Conservation (phyloP, 2,888 invertebrate genomes). For the Catocala sponsa region DNA sequence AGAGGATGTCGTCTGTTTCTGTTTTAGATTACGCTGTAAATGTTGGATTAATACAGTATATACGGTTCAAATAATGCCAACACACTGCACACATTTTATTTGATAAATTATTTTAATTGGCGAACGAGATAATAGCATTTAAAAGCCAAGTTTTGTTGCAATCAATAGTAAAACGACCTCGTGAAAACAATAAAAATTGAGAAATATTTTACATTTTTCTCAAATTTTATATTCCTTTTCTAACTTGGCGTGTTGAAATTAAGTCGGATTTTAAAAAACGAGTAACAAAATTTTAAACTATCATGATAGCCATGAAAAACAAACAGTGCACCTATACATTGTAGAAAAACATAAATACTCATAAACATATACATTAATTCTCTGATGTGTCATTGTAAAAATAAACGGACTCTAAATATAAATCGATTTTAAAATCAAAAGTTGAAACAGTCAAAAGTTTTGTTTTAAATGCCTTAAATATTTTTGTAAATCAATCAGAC, state of each 20-base stretch:
- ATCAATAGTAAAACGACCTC: slow-evolving; percentile 28
- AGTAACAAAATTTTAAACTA: slow-evolving; percentile 7
- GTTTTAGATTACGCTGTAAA: slow-evolving; percentile 45
- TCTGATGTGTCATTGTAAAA: slow-evolving; percentile 12
- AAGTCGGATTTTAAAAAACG: slow-evolving; percentile 14
- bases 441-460: too few species aligned
- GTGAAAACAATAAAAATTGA: slow-evolving; percentile 7
- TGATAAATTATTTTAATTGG: slow-evolving; percentile 54
- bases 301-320: too few species aligned
- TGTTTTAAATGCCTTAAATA: too few species aligned
- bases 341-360: slow-evolving; percentile 23
- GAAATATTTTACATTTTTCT: slow-evolving; percentile 6
- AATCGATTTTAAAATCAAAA: too few species aligned
- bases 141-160: slow-evolving; percentile 32
- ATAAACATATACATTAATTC: slow-evolving; percentile 25
- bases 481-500: too few species aligned
- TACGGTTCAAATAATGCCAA: slow-evolving; percentile 73
- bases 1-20: slow-evolving; percentile 64
- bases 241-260: not conserved
- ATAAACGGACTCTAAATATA: not conserved
- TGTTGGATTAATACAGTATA: slow-evolving; percentile 54
- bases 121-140: slow-evolving; percentile 38
- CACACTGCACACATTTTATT: slow-evolving; percentile 83
- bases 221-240: slow-evolving; percentile 11
- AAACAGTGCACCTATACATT: slow-evolving; percentile 16